phyloP scores from a whole-genome alignment of 2,888 invertebrate genomes.

The Nymphalis c-album region DNA sequence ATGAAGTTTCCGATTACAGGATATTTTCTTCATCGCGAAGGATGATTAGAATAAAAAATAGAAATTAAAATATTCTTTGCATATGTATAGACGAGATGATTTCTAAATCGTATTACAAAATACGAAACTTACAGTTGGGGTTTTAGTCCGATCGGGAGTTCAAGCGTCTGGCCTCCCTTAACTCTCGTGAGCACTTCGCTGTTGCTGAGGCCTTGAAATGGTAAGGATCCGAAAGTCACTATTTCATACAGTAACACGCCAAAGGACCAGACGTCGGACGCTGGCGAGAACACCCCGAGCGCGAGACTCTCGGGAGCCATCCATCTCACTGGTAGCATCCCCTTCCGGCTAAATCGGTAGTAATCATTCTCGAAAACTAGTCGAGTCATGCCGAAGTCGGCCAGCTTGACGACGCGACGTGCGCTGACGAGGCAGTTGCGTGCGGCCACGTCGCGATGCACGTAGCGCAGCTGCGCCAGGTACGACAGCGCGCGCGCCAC shows the following conservation, averaged over 20 bases:
- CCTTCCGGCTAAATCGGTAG: constrained; percentile 93
- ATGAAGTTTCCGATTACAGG: too few species aligned
- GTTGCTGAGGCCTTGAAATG: constrained; percentile 93
- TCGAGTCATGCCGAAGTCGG: constrained; percentile 96
- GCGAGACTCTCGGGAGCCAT: constrained; percentile 95
- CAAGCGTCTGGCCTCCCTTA: constrained; percentile 86
- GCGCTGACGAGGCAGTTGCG: constrained; percentile 90
- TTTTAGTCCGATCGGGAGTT: constrained; percentile 89
- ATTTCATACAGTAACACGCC: constrained; percentile 94
- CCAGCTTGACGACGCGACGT: constrained; percentile 87
- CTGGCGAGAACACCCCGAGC: constrained; percentile 90
- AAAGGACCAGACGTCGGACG: constrained; percentile 95
- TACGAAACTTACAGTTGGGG: constrained; percentile 87
- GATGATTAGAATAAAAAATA: too few species aligned
- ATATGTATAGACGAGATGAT: too few species aligned
- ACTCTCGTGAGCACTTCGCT: constrained; percentile 91
- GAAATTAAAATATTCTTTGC: too few species aligned
- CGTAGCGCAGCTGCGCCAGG: constrained; percentile 91
- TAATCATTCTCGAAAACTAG: constrained; percentile 94
- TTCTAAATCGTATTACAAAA: background rate
- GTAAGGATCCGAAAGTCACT: constrained; percentile 94
- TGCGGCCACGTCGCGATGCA: constrained; percentile 93
- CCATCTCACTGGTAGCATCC: constrained; percentile 94
- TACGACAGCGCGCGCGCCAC: constrained; percentile 92
- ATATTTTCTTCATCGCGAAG: too few species aligned